phyloP scores from a whole-genome alignment of 2,888 invertebrate species.

The Catonia carolina region DNA sequence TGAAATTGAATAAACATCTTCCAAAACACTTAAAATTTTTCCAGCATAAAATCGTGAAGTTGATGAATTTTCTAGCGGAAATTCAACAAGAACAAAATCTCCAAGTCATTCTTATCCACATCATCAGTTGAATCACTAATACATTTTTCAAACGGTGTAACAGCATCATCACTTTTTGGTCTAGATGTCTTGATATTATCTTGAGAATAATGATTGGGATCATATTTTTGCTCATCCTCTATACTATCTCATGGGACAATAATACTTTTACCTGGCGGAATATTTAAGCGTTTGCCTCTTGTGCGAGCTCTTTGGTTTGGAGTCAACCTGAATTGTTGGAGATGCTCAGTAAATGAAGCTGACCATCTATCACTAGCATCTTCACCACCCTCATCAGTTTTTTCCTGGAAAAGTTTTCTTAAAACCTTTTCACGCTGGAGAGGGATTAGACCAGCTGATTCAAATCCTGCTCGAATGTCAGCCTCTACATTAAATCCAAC shows the following conservation, averaged over 20 bases:
- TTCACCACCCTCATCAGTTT: background rate
- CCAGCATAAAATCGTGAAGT: background rate
- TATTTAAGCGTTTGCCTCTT: background rate
- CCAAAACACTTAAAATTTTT: background rate
- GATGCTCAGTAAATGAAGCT: background rate
- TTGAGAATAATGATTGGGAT: too few species aligned
- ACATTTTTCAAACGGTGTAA: too few species aligned
- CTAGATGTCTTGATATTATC: too few species aligned
- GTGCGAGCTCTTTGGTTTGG: background rate
- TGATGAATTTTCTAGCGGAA: background rate
- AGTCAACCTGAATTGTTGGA: background rate
- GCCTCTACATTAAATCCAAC: background rate
- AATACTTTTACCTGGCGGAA: background rate
- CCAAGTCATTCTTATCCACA: background rate
- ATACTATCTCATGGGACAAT: background rate
- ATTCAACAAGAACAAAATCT: background rate
- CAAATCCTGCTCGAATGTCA: conserved; percentile 32
- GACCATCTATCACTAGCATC: background rate
- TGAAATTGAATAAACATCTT: too few species aligned
- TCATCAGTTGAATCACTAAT: too few species aligned
- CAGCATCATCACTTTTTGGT: too few species aligned
- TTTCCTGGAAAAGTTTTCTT: background rate
- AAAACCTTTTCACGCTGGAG: conserved; percentile 27
- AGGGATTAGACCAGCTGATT: conserved; percentile 36
- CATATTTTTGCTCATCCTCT: too few species aligned